phyloP scores from a whole-genome alignment of 2,888 invertebrate species.

The Choristoneura rosaceana region DNA sequence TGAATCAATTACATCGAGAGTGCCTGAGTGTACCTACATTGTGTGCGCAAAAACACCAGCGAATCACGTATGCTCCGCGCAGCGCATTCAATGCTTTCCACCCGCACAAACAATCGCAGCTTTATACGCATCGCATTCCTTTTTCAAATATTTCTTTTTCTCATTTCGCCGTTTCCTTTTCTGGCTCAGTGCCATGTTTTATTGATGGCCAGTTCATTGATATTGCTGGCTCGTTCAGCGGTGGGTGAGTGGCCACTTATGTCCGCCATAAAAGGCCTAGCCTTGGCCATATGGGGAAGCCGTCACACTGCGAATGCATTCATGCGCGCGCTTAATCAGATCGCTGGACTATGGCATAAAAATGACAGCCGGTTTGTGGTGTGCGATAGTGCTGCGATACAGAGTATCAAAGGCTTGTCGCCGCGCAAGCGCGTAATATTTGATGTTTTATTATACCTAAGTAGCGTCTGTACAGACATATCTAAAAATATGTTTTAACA shows the following conservation, averaged over 20 bases:
- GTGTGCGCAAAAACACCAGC: constrained; percentile 52
- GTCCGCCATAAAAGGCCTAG: constrained; percentile 82
- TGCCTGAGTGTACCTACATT: constrained; percentile 23
- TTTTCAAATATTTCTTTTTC: constrained; percentile 83
- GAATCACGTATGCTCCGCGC: constrained; percentile 76
- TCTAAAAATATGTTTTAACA: too few relatives aligned
- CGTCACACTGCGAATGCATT: constrained; percentile 79
- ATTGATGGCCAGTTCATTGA: constrained; percentile 85
- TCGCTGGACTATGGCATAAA: constrained; percentile 73
- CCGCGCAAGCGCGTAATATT: constrained; percentile 8
- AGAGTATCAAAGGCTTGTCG: constrained; percentile 37
- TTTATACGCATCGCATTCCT: constrained; percentile 73
- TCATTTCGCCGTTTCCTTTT: constrained; percentile 83
- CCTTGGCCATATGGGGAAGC: constrained; percentile 84
- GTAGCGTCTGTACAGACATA: constrained; percentile 4
- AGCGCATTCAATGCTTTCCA: constrained; percentile 81
- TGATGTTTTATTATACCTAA: constrained; percentile 24
- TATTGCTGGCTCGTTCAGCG: constrained; percentile 84
- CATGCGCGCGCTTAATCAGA: constrained; percentile 78
- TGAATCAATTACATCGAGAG: constrained; percentile 67
- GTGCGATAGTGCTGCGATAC: constrained; percentile 17
- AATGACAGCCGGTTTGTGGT: constrained; percentile 55
- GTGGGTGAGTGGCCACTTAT: constrained; percentile 85
- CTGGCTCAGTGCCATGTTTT: constrained; percentile 84
- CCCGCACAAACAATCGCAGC: constrained; percentile 75